Conservation (phyloP, 2,888 invertebrate genomes). For the Arctia plantaginis region DNA sequence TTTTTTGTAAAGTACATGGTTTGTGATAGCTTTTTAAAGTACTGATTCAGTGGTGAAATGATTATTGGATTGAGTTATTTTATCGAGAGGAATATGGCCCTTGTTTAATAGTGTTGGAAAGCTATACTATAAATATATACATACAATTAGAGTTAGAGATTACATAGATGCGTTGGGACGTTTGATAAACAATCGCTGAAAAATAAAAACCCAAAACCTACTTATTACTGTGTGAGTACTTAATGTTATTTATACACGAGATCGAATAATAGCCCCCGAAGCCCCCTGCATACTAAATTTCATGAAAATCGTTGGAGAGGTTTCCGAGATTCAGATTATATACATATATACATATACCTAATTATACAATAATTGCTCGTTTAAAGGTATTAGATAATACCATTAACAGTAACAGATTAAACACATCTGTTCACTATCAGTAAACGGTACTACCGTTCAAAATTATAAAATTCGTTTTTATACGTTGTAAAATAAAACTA, state of each 20-base stretch:
- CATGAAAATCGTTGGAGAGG: too few relatives aligned
- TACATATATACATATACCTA: too few relatives aligned
- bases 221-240: too few relatives aligned
- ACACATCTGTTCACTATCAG: background rate
- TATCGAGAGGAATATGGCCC: background rate
- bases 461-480: background rate
- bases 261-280: too few relatives aligned
- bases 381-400: background rate
- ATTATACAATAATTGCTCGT: too few relatives aligned
- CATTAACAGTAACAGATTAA: background rate
- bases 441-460: background rate
- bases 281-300: too few relatives aligned
- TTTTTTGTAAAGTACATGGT: background rate
- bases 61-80: background rate
- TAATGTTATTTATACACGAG: too few relatives aligned
- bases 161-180: too few relatives aligned
- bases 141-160: background rate
- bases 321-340: too few relatives aligned
- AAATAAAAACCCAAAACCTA: too few relatives aligned
- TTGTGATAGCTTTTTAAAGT: background rate
- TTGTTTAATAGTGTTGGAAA: background rate
- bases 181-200: too few relatives aligned
- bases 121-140: background rate
- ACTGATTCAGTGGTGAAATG: background rate
- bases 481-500: background rate